Base-by-base conservation (phyloP, 2,113 vertebrate species). In the Aspiorhynchus laticeps region DNA sequence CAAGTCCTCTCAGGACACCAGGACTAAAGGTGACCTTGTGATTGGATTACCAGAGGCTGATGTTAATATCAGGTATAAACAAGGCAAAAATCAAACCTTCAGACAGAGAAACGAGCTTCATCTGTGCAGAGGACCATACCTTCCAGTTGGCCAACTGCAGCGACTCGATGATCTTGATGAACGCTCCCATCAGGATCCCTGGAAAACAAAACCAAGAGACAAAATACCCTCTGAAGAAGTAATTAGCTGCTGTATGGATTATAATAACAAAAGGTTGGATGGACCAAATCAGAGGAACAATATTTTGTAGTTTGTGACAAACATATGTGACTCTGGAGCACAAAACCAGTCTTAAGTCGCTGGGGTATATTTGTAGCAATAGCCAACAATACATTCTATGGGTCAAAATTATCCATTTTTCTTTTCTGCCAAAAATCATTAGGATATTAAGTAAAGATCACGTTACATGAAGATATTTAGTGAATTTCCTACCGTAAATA, bases 61-160 rank as follows among this genome's bases (percentile, higher is more conserved):
- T 67, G 26, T 65, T 65, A 15, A 28, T 65, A 65, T 10, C 26
- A 65, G n/a, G 12, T 15, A 4, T 14, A 65, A 63, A 63, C 24
- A 10, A 10, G 9, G 56, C 8, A 24, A 61, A 41, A 61, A 61
- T 26, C 4, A 63, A 63, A 26, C 11, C n/a, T 43, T 43, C 41
- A 43, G 41, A 43, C 1, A 43, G 41, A 43, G 9, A 43, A 7
- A 15, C 14, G 14, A 7, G 28, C 56, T n/a, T 61, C 24, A 61
- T 61, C 56, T 59, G 12, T 69, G 65, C 21, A 36, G 24, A 14
- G 59, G 36, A 90, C 53, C 51, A 9, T n/a, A 33, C 98, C 98
- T 99, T 99, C 98, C 98, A 99, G 94, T 99, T 99, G 90, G 98
- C 98, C 91, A 99, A 94, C 91, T 99, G 96, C 91, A 97, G 97